A percentile compares a stretch with the other conserved stretches of the same genome.
Conservation (phyloP, 2,797 vertebrate genomes). For the Hippopotamyrus pictus region DNA sequence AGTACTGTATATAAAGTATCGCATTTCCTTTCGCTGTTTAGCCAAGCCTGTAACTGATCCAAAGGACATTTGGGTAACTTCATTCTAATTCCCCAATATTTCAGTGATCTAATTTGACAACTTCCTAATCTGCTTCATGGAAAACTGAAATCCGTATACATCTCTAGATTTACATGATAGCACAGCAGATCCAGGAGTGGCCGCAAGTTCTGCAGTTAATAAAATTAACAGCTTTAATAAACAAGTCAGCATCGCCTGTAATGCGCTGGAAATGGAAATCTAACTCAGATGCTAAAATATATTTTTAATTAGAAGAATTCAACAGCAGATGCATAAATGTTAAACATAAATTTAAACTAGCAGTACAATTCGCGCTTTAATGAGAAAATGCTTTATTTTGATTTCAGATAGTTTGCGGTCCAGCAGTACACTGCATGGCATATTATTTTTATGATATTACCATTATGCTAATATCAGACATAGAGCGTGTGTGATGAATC, state of each 20-base stretch:
- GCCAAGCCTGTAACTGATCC: not conserved
- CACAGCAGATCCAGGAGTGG: not conserved
- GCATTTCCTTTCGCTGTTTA: not conserved
- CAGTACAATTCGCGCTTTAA: not conserved
- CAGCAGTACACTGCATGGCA: not conserved
- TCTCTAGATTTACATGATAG: not conserved
- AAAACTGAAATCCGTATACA: not conserved
- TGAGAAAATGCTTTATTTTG: not conserved
- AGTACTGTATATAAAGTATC: not conserved
- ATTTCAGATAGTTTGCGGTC: not conserved
- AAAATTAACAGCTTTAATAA: conserved; percentile 7
- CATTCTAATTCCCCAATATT: not conserved
- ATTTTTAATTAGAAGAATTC: not conserved
- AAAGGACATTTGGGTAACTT: not conserved
- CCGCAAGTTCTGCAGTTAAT: not conserved
- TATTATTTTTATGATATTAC: conserved; percentile 3
- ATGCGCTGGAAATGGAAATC: not conserved
- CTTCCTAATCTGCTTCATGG: not conserved
- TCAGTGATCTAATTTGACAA: not conserved
- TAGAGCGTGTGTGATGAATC: not conserved
- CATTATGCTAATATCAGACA: not conserved
- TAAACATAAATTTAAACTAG: not conserved
- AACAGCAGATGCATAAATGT: not conserved
- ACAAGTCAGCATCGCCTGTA: not conserved
- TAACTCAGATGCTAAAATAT: not conserved